A percentile compares a stretch with the other conserved stretches of the same genome.
These are phyloP conservation scores for Trilocha varians DNA, from an alignment of 2,888 invertebrate genomes.

Conservation along the genomic window DNA sequence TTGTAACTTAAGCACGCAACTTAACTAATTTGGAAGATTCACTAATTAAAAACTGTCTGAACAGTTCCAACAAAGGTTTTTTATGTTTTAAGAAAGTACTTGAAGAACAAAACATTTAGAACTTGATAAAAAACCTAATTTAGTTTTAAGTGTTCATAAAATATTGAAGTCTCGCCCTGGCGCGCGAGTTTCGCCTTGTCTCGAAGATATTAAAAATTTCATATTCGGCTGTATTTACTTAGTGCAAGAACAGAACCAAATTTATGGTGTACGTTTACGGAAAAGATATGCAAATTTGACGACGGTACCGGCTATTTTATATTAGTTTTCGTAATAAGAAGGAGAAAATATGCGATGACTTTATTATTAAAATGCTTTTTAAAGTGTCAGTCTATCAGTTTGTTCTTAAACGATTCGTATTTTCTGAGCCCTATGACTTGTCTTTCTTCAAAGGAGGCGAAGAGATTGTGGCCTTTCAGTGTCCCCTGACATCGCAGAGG, in stretches of 20 bases:
- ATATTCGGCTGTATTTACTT: constrained; percentile 35
- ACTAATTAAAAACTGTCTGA: constrained; percentile 23
- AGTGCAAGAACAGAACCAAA: constrained; percentile 21
- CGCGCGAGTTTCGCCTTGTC: constrained; percentile 40
- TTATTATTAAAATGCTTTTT: no score
- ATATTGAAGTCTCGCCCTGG: constrained; percentile 47
- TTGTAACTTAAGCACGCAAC: constrained; percentile 6
- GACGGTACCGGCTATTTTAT: constrained; percentile 4
- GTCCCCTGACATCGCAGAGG: no score
- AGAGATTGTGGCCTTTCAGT: no score
- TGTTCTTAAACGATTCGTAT: no score
- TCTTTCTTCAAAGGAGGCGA: no score
- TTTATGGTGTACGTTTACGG: constrained; percentile 11
- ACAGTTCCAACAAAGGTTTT: constrained; percentile 14
- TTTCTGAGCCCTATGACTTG: no score
- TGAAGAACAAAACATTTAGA: constrained; percentile 27
- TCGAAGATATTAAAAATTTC: constrained; percentile 54
- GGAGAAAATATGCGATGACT: no score
- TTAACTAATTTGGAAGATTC: constrained; percentile 18
- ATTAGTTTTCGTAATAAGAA: no score
- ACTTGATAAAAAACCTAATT: constrained; percentile 45
- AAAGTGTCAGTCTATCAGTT: no score
- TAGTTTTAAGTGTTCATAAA: constrained; percentile 55
- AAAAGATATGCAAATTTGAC: constrained; percentile 14
- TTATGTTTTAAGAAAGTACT: constrained; percentile 21